Percentiles rank a stretch among this genome's conserved stretches.
These are phyloP conservation scores for Euproctis similis DNA, from an alignment of 2,888 invertebrate genomes.

Conservation along the genomic window DNA sequence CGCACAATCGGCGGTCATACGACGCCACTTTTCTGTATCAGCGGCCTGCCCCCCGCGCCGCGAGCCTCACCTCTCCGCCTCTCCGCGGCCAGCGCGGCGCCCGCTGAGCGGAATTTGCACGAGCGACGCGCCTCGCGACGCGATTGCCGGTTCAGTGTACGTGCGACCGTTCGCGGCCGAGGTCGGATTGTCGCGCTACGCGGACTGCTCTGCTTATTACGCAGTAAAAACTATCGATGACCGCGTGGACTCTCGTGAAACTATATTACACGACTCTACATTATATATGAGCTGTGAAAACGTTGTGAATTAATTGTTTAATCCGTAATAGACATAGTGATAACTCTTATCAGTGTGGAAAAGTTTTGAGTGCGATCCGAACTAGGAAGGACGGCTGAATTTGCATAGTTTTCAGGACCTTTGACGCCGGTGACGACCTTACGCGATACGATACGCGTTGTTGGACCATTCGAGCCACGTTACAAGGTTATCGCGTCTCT, in stretches of 20 bases:
- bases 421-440: constrained; percentile 41
- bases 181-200: constrained; percentile 51
- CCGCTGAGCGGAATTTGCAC: constrained; percentile 61
- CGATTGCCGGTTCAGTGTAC: constrained; percentile 56
- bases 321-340: constrained; percentile 39
- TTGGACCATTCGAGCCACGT: constrained; percentile 62
- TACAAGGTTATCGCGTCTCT: constrained; percentile 74
- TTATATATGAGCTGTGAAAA: constrained; percentile 16
- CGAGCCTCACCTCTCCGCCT: constrained; percentile 33
- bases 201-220: constrained; percentile 61
- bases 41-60: constrained; percentile 37
- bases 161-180: constrained; percentile 63
- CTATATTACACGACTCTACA: constrained; percentile 26
- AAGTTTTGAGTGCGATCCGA: constrained; percentile 56
- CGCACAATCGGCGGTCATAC: constrained; percentile 38
- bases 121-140: constrained; percentile 52
- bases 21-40: constrained; percentile 59
- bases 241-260: constrained; percentile 61
- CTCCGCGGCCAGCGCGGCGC: constrained; percentile 38
- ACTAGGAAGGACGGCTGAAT: constrained; percentile 44
- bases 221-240: constrained; percentile 61
- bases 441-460: constrained; percentile 51
- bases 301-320: constrained; percentile 20
- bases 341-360: constrained; percentile 63
- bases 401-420: constrained; percentile 44